Evolutionary conservation across 2,888 invertebrate genomes (phyloP).

Genomic region (Flabesymbios commensalis): DNA sequence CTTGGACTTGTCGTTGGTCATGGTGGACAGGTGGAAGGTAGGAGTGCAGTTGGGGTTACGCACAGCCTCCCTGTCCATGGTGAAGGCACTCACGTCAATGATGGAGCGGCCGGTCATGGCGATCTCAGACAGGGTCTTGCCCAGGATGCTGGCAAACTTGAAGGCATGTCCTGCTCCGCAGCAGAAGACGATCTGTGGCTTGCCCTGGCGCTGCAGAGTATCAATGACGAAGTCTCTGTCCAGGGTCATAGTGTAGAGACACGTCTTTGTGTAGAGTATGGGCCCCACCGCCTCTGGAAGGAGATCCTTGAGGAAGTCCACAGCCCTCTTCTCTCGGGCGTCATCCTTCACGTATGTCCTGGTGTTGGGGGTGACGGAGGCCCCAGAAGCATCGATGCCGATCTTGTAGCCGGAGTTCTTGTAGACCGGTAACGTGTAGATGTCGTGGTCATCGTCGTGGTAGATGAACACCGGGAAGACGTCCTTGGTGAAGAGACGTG

Average conservation of each 20-base stretch:
- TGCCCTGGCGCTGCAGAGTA: constrained; percentile 42
- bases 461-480: constrained; percentile 56
- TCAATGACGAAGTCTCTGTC: constrained; percentile 57
- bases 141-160: constrained; percentile 57
- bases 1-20: too few species aligned
- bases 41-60: constrained; percentile 41
- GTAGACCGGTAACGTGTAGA: constrained; percentile 52
- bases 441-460: constrained; percentile 40
- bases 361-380: constrained; percentile 45
- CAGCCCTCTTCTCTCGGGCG: constrained; percentile 41
- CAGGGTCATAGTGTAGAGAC: constrained; percentile 56
- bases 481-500: constrained; percentile 52
- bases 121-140: constrained; percentile 52
- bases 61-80: constrained; percentile 45
- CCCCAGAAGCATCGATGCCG: constrained; percentile 53
- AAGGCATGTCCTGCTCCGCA: constrained; percentile 57
- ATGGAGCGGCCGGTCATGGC: constrained; percentile 48
- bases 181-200: constrained; percentile 50
- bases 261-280: constrained; percentile 51
- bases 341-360: constrained; percentile 49
- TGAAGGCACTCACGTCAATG: constrained; percentile 47
- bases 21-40: too few species aligned
- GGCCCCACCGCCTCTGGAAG: constrained; percentile 55
- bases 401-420: constrained; percentile 53
- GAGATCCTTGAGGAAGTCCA: constrained; percentile 41